Conservation (phyloP, 2,888 invertebrate genomes). For the Chrysolina americana region DNA sequence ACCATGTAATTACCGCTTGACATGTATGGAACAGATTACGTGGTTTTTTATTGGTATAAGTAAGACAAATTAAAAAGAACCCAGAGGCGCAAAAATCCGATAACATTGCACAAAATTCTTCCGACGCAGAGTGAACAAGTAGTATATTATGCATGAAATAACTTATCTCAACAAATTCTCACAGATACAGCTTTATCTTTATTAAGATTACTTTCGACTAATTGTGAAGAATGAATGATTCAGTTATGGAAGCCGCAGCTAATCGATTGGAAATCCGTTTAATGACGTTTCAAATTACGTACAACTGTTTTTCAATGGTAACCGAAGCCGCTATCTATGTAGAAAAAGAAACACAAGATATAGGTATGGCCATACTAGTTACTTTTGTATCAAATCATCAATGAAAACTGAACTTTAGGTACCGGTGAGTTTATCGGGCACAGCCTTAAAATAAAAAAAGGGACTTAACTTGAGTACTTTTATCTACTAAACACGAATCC, state of each 20-base stretch:
- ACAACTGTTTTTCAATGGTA: neutral
- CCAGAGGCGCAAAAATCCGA: neutral
- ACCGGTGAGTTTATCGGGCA: too few relatives aligned
- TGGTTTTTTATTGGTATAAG: constrained; percentile 4
- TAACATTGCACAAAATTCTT: constrained; percentile 1
- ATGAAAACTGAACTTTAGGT: too few relatives aligned
- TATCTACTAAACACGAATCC: too few relatives aligned
- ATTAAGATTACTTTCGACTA: neutral
- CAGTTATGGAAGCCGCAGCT: neutral
- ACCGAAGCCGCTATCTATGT: constrained; percentile 6
- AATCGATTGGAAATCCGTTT: neutral
- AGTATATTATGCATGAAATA: neutral
- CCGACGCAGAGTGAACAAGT: neutral
- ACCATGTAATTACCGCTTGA: constrained; percentile 13
- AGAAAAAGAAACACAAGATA: too few relatives aligned
- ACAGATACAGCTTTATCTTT: neutral
- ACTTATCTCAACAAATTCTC: neutral
- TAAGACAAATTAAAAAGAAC: constrained; percentile 2
- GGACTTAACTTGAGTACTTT: too few relatives aligned
- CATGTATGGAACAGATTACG: constrained; percentile 14
- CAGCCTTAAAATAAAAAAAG: too few relatives aligned
- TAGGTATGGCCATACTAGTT: too few relatives aligned
- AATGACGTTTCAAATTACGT: neutral
- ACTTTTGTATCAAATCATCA: too few relatives aligned
- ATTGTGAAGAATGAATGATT: neutral